Evolutionary conservation across 2,888 invertebrate species (phyloP).

Genomic region (Chalcosyrphus nemorum): DNA sequence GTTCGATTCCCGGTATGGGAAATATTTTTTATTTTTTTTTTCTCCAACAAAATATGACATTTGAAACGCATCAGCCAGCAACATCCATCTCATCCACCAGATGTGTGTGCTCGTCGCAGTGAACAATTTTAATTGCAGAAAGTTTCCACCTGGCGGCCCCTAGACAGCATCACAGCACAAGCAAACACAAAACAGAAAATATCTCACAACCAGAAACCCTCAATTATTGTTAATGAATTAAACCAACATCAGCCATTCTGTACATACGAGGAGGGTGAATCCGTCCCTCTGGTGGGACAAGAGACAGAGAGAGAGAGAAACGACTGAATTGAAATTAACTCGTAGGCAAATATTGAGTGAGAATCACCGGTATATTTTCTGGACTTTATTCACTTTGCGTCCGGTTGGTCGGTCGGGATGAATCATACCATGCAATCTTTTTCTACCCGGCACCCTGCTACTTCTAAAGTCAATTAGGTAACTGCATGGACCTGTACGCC

Average conservation of each 20-base stretch:
- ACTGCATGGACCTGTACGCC: not conserved
- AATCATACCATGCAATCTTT: constrained; percentile 20
- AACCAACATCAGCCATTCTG: constrained; percentile 14
- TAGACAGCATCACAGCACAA: not conserved
- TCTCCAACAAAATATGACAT: not conserved
- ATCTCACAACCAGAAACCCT: constrained; percentile 10
- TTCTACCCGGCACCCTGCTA: not conserved
- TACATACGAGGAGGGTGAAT: not conserved
- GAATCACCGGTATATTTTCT: constrained; percentile 51
- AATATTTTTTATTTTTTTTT: constrained; percentile 35
- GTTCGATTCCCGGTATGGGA: constrained; percentile 73
- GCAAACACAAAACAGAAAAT: not conserved
- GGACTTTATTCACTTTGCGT: constrained; percentile 56
- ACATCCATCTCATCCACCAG: not conserved
- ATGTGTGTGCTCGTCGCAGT: not conserved
- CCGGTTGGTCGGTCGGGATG: not conserved
- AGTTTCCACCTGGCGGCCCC: not conserved
- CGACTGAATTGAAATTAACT: constrained; percentile 29
- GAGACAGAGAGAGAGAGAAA: not conserved
- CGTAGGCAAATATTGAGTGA: constrained; percentile 53
- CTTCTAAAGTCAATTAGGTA: constrained; percentile 51
- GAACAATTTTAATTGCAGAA: constrained; percentile 37
- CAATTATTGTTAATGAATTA: constrained; percentile 55
- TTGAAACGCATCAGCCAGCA: not conserved
- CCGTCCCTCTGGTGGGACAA: not conserved